Base-by-base conservation (phyloP, 1,140 invertebrate genomes). In the Aphaenogaster floridana region DNA sequence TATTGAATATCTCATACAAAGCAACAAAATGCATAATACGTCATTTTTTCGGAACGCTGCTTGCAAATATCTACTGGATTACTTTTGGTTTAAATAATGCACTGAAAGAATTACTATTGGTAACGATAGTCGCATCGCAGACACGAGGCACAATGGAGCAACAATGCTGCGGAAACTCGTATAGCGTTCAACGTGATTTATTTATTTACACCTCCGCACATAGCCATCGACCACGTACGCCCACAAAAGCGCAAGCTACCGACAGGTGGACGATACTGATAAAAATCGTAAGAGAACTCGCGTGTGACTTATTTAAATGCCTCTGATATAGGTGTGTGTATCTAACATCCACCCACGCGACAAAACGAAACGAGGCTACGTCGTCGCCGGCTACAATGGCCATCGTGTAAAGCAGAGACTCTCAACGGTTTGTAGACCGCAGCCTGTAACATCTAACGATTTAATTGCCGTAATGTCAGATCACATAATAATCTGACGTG, bases 281-380 rank as follows among this genome's bases (percentile, higher is more conserved):
- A 84, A 84, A 84, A 84, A 84, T 84, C 80, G 80, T 84, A 84
- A 84, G 80, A 39, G 80, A 84, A 84, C 54, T 74, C 80, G 39
- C 57, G 13, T 61, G 80, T 84, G 28, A 84, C 80, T 84, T 84
- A 84, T 84, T 84, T 76, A 84, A 61, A 84, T 61, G 69, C 7
- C 69, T 61, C 42, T 59, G 52, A 28, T 72, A 48, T 57, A 9
- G 21, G 50, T 72, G 45, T 71, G 48, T 21, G 17, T 74, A n/a
- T 50, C 42, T 61, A 17, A 72, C 57, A 34, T 42, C 1, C 9
- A 17, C 80, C 69, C n/a, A 76, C 80, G 54, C 80, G 42, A 57
- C 28, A 57, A 81, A 71, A 72, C 68, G 80, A 74, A 83, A 83
- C 69, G 80, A 84, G 80, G 80, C 80, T 84, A 76, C 69, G 42